Evolutionary conservation across 2,888 invertebrate species (phyloP).

Genomic region (Drosophila kokeensis): DNA sequence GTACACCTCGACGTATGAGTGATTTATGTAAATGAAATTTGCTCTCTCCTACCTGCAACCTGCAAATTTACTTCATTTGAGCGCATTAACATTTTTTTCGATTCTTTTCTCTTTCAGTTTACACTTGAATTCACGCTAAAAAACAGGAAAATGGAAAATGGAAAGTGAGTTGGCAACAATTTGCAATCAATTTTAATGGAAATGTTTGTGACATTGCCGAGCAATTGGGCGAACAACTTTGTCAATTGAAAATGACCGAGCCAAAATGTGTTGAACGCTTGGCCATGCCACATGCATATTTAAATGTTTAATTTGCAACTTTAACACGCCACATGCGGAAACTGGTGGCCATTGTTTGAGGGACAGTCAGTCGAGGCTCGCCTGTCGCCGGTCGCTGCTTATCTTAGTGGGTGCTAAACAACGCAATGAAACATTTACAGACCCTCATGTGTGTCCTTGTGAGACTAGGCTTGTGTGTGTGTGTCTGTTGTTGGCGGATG

Average conservation of each 20-base stretch:
- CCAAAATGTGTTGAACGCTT: constrained; percentile 27
- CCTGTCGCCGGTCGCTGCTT: constrained; percentile 7
- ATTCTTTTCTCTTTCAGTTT: not conserved
- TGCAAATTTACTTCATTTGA: constrained; percentile 35
- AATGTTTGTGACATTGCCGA: constrained; percentile 26
- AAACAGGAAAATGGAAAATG: constrained; percentile 25
- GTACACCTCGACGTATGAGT: constrained; percentile 67
- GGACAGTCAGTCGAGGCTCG: not conserved
- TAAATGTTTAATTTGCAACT: constrained; percentile 61
- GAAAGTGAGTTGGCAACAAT: constrained; percentile 51
- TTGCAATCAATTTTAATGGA: constrained; percentile 29
- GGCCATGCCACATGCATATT: constrained; percentile 53
- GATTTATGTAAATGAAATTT: constrained; percentile 76
- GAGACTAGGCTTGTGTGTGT: not conserved
- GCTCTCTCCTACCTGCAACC: constrained; percentile 39
- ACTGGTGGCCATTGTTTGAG: constrained; percentile 8
- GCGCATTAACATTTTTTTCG: constrained; percentile 4
- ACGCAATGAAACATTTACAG: constrained; percentile 62
- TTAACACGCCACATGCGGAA: constrained; percentile 14
- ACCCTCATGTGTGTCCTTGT: constrained; percentile 41
- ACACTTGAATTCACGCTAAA: constrained; percentile 32
- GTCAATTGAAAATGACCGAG: constrained; percentile 51
- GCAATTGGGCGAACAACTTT: constrained; percentile 31
- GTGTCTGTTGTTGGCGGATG: constrained; percentile 1
- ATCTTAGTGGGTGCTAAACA: constrained; percentile 30